phyloP scores from a whole-genome alignment of 2,113 vertebrate species.

The Ammospiza nelsoni region DNA sequence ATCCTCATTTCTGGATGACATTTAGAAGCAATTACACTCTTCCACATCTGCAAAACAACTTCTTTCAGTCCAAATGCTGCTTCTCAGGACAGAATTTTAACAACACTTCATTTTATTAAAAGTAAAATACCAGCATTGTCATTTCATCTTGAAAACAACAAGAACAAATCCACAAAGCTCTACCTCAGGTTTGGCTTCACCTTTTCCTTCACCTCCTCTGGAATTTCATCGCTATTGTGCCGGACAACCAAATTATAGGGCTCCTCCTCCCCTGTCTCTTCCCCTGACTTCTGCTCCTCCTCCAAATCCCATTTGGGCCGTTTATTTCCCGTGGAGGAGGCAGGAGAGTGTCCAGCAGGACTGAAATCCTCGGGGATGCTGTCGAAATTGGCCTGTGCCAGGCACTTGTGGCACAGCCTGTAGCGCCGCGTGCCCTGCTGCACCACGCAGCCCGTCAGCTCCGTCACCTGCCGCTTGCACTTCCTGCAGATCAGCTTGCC shows the following conservation, averaged over 20 bases:
- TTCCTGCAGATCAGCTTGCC: constrained; percentile 95
- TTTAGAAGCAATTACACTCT: neutral
- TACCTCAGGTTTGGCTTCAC: constrained; percentile 75
- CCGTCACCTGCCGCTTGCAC: constrained; percentile 90
- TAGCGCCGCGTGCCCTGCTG: constrained; percentile 92
- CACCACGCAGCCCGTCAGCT: constrained; percentile 90
- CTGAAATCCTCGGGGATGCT: constrained; percentile 77
- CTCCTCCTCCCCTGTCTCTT: constrained; percentile 86
- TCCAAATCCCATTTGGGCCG: constrained; percentile 72
- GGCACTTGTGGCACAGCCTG: constrained; percentile 88
- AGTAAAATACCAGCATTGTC: neutral
- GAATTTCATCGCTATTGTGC: constrained; percentile 79
- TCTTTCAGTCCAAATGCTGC: neutral
- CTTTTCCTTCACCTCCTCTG: constrained; percentile 83
- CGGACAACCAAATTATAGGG: constrained; percentile 90
- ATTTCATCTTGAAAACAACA: neutral
- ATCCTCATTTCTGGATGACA: neutral
- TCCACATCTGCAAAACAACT: constrained; percentile 16
- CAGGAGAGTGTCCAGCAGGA: constrained; percentile 53
- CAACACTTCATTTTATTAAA: neutral
- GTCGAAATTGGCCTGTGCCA: constrained; percentile 85
- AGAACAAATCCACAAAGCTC: neutral
- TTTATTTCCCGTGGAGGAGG: constrained; percentile 70
- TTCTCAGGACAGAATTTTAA: neutral
- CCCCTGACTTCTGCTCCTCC: constrained; percentile 83